phyloP scores from a whole-genome alignment of 2,113 vertebrate species.

The Piprites chloris region DNA sequence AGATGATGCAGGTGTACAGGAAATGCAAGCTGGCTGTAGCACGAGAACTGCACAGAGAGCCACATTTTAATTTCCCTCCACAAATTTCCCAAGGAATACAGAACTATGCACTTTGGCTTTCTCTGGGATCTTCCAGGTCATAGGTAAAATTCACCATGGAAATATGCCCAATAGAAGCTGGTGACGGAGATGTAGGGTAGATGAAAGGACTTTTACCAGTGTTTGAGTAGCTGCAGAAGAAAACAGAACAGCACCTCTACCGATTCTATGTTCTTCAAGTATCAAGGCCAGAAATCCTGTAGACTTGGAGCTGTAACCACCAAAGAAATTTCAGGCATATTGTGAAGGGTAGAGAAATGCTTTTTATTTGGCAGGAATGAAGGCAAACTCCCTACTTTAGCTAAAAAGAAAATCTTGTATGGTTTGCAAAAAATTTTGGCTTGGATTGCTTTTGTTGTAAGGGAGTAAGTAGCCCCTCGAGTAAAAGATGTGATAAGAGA shows the following conservation, averaged over 20 bases:
- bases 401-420: neutral
- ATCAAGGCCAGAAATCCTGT: neutral
- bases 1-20: neutral
- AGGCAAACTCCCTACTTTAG: neutral
- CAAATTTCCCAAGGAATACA: neutral
- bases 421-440: neutral
- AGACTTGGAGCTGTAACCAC: neutral
- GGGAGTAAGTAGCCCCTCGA: constrained; percentile 13
- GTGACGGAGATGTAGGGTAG: neutral
- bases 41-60: neutral
- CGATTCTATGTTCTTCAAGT: neutral
- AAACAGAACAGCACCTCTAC: neutral
- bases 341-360: neutral
- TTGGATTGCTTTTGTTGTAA: constrained; percentile 6
- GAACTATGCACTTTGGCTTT: neutral
- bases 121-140: neutral
- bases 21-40: neutral
- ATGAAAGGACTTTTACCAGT: neutral
- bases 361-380: neutral
- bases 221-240: neutral
- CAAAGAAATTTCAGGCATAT: neutral
- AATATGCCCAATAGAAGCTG: neutral
- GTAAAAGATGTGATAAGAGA: constrained; percentile 60
- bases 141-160: accelerated
- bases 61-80: neutral